phyloP scores from a whole-genome alignment of 2,888 invertebrate genomes.

The Eristalis tenax region DNA sequence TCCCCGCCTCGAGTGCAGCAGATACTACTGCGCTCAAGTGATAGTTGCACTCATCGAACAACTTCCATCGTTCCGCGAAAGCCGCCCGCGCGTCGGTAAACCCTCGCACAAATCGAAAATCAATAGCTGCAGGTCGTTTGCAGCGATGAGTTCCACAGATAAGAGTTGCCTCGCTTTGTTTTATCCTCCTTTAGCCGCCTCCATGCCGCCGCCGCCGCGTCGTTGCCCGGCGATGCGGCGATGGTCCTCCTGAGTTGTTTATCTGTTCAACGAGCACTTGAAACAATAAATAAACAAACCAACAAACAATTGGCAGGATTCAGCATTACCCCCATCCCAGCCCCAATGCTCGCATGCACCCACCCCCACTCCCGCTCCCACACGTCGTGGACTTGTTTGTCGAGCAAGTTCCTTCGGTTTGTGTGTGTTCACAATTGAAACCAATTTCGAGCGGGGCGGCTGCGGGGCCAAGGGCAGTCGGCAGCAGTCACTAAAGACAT shows the following conservation, averaged over 20 bases:
- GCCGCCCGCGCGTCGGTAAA: neutral
- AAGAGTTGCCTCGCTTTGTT: slow-evolving; percentile 56
- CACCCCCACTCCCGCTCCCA: slow-evolving; percentile 1
- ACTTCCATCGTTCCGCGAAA: slow-evolving; percentile 4
- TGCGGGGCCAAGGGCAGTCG: neutral
- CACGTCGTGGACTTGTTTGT: slow-evolving; percentile 15
- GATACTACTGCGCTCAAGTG: neutral
- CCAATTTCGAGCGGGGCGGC: slow-evolving; percentile 52
- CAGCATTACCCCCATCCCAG: slow-evolving; percentile 16
- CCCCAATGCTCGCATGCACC: neutral
- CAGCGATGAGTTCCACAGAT: slow-evolving; percentile 50
- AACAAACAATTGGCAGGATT: slow-evolving; percentile 67
- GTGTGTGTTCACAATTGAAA: slow-evolving; percentile 59
- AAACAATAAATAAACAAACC: slow-evolving; percentile 70
- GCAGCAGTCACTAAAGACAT: slow-evolving; percentile 44
- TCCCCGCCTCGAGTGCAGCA: too few species aligned
- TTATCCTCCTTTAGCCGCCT: neutral
- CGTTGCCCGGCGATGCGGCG: neutral
- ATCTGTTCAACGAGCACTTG: slow-evolving; percentile 70
- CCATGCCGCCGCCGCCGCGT: too few species aligned
- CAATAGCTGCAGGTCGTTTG: slow-evolving; percentile 67
- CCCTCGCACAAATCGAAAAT: slow-evolving; percentile 57
- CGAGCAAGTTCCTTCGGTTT: slow-evolving; percentile 45
- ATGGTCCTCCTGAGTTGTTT: slow-evolving; percentile 53
- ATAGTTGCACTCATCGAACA: slow-evolving; percentile 37